Evolutionary conservation across 2,888 invertebrate species (phyloP).

Genomic region (Exephanes ischioxanthus): DNA sequence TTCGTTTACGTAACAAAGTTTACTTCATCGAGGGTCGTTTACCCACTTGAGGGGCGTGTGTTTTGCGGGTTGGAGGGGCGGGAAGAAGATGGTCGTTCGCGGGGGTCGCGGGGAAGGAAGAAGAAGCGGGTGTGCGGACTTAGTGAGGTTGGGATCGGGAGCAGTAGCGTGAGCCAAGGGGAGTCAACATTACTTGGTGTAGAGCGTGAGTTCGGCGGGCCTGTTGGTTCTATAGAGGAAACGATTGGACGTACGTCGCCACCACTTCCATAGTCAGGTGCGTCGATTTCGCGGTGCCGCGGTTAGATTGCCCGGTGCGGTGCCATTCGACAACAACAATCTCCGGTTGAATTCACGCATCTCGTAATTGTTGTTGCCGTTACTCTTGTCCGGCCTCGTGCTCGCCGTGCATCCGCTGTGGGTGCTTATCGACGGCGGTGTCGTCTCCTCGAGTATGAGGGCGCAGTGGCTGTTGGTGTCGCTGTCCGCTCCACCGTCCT

Average conservation of each 20-base stretch:
- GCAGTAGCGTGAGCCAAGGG: neutral
- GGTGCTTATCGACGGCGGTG: conserved; percentile 79
- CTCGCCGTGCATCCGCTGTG: conserved; percentile 76
- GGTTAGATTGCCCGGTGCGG: conserved; percentile 85
- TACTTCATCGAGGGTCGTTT: neutral
- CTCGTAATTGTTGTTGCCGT: conserved; percentile 93
- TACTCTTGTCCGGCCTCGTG: conserved; percentile 87
- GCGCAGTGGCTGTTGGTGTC: conserved; percentile 87
- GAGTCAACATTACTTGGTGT: conserved; percentile 62
- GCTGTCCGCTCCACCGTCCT: conserved; percentile 87
- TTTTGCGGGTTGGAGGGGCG: neutral
- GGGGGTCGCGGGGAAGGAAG: neutral
- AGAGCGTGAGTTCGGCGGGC: conserved; percentile 78
- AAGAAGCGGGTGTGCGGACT: conserved; percentile 6
- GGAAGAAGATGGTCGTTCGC: neutral
- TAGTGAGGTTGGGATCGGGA: conserved; percentile 2
- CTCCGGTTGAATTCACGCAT: conserved; percentile 89
- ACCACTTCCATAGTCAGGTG: conserved; percentile 84
- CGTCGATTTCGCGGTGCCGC: conserved; percentile 82
- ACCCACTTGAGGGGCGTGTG: neutral
- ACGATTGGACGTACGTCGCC: conserved; percentile 81
- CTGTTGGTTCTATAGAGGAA: conserved; percentile 81
- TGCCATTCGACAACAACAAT: conserved; percentile 81
- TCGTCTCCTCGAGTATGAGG: conserved; percentile 86
- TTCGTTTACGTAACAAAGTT: neutral